Evolutionary conservation across 2,113 vertebrate species (phyloP).

Genomic region (Lathamus discolor): DNA sequence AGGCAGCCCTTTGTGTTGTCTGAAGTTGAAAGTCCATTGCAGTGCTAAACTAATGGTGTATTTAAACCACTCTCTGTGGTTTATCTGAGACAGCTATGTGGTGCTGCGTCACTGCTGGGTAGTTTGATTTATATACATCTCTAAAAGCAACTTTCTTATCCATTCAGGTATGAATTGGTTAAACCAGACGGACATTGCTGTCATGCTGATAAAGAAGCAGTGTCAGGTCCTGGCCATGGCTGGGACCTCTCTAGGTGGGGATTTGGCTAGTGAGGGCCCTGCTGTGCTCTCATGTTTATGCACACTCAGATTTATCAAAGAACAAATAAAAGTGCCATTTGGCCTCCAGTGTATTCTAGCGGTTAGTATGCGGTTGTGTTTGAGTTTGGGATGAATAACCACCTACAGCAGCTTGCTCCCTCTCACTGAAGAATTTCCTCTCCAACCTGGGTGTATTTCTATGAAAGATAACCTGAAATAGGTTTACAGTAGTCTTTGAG

Average conservation of each 20-base stretch:
- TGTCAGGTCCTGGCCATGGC: neutral
- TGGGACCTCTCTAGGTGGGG: neutral
- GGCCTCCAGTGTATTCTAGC: neutral
- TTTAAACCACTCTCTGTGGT: neutral
- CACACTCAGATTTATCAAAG: neutral
- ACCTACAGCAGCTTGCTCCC: neutral
- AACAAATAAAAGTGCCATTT: neutral
- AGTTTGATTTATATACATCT: neutral
- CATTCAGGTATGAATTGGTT: neutral
- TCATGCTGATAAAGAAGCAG: neutral
- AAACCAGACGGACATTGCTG: neutral
- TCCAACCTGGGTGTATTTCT: neutral
- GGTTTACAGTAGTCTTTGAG: neutral
- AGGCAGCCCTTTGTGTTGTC: neutral
- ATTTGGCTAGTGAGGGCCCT: neutral
- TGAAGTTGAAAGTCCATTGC: neutral
- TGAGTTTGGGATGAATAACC: neutral
- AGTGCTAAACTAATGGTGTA: neutral
- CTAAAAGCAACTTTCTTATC: neutral
- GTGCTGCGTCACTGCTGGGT: neutral
- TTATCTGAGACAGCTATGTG: neutral
- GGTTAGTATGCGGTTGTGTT: neutral
- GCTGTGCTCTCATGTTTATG: neutral
- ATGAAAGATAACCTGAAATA: neutral
- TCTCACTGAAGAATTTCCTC: neutral